These are phyloP conservation scores for Potamilus streckersoni DNA, from an alignment of 1,140 invertebrate genomes.

Conservation along the genomic window DNA sequence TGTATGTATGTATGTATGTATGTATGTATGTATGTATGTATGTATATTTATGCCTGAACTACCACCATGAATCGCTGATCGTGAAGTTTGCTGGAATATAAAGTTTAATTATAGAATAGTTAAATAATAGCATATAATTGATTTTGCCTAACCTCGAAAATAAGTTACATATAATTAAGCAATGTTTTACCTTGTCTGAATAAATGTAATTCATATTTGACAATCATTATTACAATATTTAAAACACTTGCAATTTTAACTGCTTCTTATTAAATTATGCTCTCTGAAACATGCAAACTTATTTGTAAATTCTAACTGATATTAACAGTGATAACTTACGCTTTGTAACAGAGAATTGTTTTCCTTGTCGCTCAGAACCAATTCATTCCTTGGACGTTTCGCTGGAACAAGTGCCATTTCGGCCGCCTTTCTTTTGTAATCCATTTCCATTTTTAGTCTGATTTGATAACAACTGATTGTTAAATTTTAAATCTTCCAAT, in stretches of 20 bases:
- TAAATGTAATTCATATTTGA: neutral
- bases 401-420: conserved; percentile 78
- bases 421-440: conserved; percentile 61
- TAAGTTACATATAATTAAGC: neutral
- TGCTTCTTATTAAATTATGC: neutral
- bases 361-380: conserved; percentile 66
- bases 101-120: no score
- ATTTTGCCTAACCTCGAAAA: neutral
- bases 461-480: no score
- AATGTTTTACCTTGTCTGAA: neutral
- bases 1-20: no score
- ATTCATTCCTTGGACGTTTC: conserved; percentile 79
- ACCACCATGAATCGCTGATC: no score
- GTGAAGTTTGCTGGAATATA: no score
- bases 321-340: conserved; percentile 34
- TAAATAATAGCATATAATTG: no score
- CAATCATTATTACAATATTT: neutral
- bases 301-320: neutral
- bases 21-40: no score
- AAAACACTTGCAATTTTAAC: neutral
- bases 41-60: no score
- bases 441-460: conserved; percentile 38
- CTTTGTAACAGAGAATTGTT: conserved; percentile 48
- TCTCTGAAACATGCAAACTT: neutral
- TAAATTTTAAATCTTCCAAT: no score